Percentiles rank a stretch among this genome's conserved stretches.
These are phyloP conservation scores for Cichladusa arquata DNA, from an alignment of 2,113 vertebrate genomes.

Conservation along the genomic window DNA sequence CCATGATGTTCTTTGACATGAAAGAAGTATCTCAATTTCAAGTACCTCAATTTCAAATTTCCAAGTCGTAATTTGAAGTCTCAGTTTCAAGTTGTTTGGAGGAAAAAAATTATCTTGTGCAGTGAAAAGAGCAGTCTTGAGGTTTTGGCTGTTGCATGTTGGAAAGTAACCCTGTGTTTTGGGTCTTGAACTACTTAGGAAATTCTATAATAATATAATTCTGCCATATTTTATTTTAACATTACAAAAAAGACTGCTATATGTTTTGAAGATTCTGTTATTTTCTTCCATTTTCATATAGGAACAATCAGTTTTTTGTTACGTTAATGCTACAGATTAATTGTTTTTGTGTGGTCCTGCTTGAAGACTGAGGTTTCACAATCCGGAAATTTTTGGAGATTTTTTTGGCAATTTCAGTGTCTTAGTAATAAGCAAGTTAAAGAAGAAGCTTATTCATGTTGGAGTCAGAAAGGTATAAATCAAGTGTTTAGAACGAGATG, in stretches of 20 bases:
- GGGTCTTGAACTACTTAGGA: not conserved
- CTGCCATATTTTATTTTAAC: not conserved
- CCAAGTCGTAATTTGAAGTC: too few species aligned
- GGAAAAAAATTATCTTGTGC: not conserved
- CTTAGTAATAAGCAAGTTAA: not conserved
- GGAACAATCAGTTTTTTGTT: not conserved
- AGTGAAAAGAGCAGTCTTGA: not conserved
- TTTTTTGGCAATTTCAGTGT: not conserved
- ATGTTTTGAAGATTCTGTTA: not conserved
- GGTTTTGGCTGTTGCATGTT: not conserved
- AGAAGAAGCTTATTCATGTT: not conserved
- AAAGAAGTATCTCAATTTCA: not conserved
- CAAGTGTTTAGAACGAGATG: not conserved
- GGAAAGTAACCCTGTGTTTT: not conserved
- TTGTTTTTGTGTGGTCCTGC: not conserved
- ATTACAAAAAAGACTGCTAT: not conserved
- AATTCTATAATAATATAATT: not conserved
- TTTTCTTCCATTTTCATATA: not conserved
- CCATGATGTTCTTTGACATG: not conserved
- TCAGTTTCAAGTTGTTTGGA: not conserved
- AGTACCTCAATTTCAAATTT: not conserved
- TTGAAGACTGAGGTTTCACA: not conserved
- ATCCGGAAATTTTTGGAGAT: accelerated
- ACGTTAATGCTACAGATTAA: not conserved
- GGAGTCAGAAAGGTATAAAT: not conserved